Base-by-base conservation (phyloP, 2,888 invertebrate species). In the Aphodius granarius region DNA sequence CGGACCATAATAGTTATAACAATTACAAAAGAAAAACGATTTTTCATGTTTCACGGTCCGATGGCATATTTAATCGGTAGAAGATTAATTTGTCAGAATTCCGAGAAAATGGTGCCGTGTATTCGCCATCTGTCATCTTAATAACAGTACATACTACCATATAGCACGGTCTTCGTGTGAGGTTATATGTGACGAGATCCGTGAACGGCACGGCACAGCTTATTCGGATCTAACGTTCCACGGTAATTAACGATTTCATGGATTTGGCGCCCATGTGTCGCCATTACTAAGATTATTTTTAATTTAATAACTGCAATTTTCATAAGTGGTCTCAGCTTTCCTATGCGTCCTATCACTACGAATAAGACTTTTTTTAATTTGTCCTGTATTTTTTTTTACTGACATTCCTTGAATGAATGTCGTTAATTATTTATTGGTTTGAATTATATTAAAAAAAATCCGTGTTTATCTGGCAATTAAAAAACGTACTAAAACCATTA, bases 201-300 rank as follows among this genome's bases (percentile, higher is more conserved):
- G 68, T 21, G 21, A 20, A 68, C 68, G 68, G 20, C 21, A 68
- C 68, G 68, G 22, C 68, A 20, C 43, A 43, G 43, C 43, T 43
- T 43, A 43, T 0, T 43, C 43, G 43, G 9, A 43, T 43, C 43
- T 43, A 43, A 43, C 43, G 3, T 43, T 6, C 68, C 68, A 22
- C 68, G 68, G 68, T 22, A 20, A 68, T 68, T 68, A 68, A 20
- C 68, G 68, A 68, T 68, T 68, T 68, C 68, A 68, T 22, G 68
- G 21, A 68, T 20, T 22, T 22, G 68, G 21, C 21, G 68, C 68
- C 43, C 43, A 43, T 43, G 43, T 43, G 43, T 43, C 43, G 43
- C 43, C 43, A 43, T 43, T 43, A 43, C 43, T 43, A 43, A 43
- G 13, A 43, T 43, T 43, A 43, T 43, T 43, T 43, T 43, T 43